Evolutionary conservation across 1,140 invertebrate genomes (phyloP), one percentile per base, ranked within the genome.

Genomic region (Sycophaga agraensis): DNA sequence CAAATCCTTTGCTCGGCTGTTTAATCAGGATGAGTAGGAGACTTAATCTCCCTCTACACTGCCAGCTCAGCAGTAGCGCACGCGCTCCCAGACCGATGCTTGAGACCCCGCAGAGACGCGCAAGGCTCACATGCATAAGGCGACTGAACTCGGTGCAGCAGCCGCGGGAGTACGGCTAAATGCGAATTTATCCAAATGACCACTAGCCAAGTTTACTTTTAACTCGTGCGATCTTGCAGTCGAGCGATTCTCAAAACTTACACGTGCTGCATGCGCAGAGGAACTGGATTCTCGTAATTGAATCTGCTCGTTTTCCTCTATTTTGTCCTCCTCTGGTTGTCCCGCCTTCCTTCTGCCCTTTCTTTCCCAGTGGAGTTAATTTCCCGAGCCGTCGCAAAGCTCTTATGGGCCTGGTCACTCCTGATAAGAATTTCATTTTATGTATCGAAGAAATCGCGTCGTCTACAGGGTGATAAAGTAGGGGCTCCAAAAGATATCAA

Each of bases 401-500:
- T 12, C 31, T 5, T 22, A 21, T 21, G 22, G 7, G 19, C 22
- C 43, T 46, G 43, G 43, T 22, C 24, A 11, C n/a, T 8, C 12
- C 17, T 24, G 43, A 46, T 46, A 46, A 46, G 22, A 22, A 46
- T 46, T 46, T 46, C 43, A 46, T 46, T 46, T 46, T 46, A 46
- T 46, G 12, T 46, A 46, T 46, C 43, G 43, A 46, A 26, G 24
- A 22, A 19, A 46, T 19, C 22, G 22, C 43, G n/a, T n/a, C n/a
- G n/a, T n/a, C 43, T 11, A 9, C 43, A 12, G 24, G 43, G 19
- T 34, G 43, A 46, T 46, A 24, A 46, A 46, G 21, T 22, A 24
- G 43, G 16, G 6, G 7, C 40, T n/a, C n/a, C n/a, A n/a, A n/a
- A n/a, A n/a, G n/a, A n/a, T n/a, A n/a, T n/a, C n/a, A n/a, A n/a